These are phyloP conservation scores for Epirrita christyi DNA, from an alignment of 2,888 invertebrate genomes.

Conservation along the genomic window DNA sequence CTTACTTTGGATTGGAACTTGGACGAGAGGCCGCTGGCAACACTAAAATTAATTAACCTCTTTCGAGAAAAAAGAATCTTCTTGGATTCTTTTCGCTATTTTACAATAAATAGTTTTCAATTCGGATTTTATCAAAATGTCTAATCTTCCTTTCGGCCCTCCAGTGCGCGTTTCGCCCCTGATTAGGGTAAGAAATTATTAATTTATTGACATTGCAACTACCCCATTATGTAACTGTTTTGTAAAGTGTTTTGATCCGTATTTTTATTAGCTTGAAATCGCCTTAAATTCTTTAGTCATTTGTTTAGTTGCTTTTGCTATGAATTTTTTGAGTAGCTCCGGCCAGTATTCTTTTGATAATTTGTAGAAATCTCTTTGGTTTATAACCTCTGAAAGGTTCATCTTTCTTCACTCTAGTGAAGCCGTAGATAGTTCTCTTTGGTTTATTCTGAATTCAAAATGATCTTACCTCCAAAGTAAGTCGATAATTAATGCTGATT, in stretches of 20 bases:
- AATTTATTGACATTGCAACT: slow-evolving; percentile 19
- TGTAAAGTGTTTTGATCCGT: slow-evolving; percentile 47
- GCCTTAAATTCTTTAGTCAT: not conserved
- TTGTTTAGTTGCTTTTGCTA: not conserved
- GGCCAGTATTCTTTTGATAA: slow-evolving; percentile 2
- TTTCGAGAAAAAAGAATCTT: slow-evolving; percentile 39
- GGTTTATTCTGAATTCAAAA: no score
- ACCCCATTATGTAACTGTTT: slow-evolving; percentile 41
- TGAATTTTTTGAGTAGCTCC: not conserved
- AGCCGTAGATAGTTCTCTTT: no score
- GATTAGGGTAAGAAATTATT: slow-evolving; percentile 87
- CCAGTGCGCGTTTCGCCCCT: slow-evolving; percentile 92
- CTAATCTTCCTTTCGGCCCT: slow-evolving; percentile 81
- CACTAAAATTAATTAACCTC: no score
- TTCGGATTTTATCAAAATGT: slow-evolving; percentile 57
- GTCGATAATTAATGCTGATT: no score
- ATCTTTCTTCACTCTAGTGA: not conserved
- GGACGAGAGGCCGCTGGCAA: no score
- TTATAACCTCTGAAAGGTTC: slow-evolving; percentile 16
- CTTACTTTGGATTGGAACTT: no score
- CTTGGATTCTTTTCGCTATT: slow-evolving; percentile 56
- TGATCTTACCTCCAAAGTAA: no score
- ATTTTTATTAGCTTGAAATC: slow-evolving; percentile 30
- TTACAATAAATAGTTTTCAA: slow-evolving; percentile 45
- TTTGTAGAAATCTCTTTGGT: not conserved